Base-by-base conservation (phyloP, 2,797 vertebrate species). In the Hyperoplus immaculatus region DNA sequence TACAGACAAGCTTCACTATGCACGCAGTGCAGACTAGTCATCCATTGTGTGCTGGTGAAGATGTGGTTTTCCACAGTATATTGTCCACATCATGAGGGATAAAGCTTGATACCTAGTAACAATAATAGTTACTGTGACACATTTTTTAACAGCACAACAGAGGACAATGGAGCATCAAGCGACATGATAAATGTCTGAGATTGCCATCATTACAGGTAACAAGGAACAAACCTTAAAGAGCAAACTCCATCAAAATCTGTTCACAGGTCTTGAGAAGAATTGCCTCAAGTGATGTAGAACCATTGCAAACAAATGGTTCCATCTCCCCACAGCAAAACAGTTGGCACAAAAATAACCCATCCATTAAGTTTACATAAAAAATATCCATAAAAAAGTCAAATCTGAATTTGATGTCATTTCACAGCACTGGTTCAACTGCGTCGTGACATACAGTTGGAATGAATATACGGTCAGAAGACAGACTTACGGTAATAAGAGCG, bases 1-100 rank as follows among this genome's bases (percentile, higher is more conserved):
- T 46, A 57, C 50, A 78, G 59, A 66, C 70, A 78, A 50, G 75
- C 81, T 85, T 82, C 68, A 57, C 41, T 12, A 47, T 75, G 87
- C 66, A 5, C 84, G 58, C 69, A 70, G 6, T 86, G 58, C 69
- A 69, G 70, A 80, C 72, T 69, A 77, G 55, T 85, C 84, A 80
- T 55, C 78, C 87, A 77, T 13, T 68, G 43, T 49, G 61, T 70
- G 74, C 70, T 62, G 49, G n/a, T 66, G 15, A 49, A 60, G 51
- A 67, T 11, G 15, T 54, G 49, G 9, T 68, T 67, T 69, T 0
- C 16, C 55, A 21, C 29, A 56, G 21, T 8, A 47, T 38, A 16
- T 43, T 39, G 2, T 62, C 60, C 12, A 43, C 41, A 69, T 38
- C 8, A 21, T 4, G 41, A 65, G 43, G 53, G 47, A 76, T 69